These are phyloP conservation scores for Pseudoatta argentina DNA, from an alignment of 1,140 invertebrate species.

Conservation along the genomic window DNA sequence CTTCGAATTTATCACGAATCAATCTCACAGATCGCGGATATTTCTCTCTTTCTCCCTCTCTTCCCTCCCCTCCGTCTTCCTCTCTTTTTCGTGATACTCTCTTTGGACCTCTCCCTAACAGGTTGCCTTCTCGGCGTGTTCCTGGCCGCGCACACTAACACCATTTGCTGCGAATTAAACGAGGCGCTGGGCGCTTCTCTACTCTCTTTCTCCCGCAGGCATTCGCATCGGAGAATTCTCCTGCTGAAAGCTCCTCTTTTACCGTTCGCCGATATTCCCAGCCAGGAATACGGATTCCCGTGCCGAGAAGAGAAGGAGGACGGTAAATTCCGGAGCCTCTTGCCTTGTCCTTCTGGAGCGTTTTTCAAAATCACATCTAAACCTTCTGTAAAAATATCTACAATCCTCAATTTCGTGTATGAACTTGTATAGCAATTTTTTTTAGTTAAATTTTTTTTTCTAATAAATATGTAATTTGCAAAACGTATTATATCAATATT, in stretches of 20 bases:
- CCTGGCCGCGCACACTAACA: conserved; percentile 34
- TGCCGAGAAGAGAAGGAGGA: conserved; percentile 48
- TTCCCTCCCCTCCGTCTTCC: not conserved
- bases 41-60: conserved; percentile 12
- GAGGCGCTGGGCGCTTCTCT: conserved; percentile 47
- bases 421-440: no score
- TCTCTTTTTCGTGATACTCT: conserved; percentile 1
- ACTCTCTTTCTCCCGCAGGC: conserved; percentile 48
- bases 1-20: conserved; percentile 60
- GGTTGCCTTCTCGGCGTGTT: conserved; percentile 49
- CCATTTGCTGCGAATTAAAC: conserved; percentile 63
- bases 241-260: conserved; percentile 67
- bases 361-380: conserved; percentile 68
- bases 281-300: conserved; percentile 64
- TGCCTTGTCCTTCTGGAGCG: conserved; percentile 45
- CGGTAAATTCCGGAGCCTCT: conserved; percentile 64
- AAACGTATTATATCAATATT: not conserved
- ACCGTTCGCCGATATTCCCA: conserved; percentile 63
- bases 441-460: not conserved
- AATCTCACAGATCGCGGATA: conserved; percentile 32
- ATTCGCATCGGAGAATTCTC: conserved; percentile 73
- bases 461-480: not conserved
- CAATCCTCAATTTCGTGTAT: not conserved
- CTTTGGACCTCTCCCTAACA: conserved; percentile 62
- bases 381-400: conserved; percentile 41